Percentiles rank a stretch among this genome's conserved stretches.
These are phyloP conservation scores for Diabrotica undecimpunctata DNA, from an alignment of 1,140 invertebrate genomes.

Conservation along the genomic window DNA sequence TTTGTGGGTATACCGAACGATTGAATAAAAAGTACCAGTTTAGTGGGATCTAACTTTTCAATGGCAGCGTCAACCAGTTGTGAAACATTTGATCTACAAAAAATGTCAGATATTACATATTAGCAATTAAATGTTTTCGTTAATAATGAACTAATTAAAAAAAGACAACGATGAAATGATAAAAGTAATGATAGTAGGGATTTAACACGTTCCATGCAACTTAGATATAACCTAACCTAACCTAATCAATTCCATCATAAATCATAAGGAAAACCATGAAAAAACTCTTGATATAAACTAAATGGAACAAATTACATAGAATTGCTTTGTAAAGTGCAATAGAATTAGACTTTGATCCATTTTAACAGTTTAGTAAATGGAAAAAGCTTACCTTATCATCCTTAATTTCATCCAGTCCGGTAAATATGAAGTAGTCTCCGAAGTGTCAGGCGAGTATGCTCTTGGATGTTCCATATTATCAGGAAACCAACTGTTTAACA, in stretches of 20 bases:
- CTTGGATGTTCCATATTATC: conserved; percentile 62
- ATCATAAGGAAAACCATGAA: no score
- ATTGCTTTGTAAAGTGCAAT: no score
- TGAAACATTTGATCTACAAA: conserved; percentile 64
- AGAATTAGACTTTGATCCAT: no score
- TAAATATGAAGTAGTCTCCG: conserved; percentile 80
- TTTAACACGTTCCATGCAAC: no score
- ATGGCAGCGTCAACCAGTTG: conserved; percentile 82
- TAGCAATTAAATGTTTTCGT: background rate
- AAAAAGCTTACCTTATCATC: conserved; percentile 67
- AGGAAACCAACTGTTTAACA: conserved; percentile 79
- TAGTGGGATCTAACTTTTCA: conserved; percentile 79
- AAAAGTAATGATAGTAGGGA: no score
- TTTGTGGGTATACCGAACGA: conserved; percentile 91
- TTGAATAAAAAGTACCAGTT: conserved; percentile 93
- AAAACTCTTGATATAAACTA: no score
- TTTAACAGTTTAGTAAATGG: no score
- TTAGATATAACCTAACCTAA: no score
- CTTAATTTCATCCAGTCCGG: conserved; percentile 93
- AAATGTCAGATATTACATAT: background rate
- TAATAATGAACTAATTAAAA: no score
- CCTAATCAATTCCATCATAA: no score
- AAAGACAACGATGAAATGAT: no score
- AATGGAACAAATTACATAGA: no score
- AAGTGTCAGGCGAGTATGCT: conserved; percentile 78